Evolutionary conservation across 2,113 vertebrate species (phyloP), one percentile per base, ranked within the genome.

Genomic region (Tor tambroides): DNA sequence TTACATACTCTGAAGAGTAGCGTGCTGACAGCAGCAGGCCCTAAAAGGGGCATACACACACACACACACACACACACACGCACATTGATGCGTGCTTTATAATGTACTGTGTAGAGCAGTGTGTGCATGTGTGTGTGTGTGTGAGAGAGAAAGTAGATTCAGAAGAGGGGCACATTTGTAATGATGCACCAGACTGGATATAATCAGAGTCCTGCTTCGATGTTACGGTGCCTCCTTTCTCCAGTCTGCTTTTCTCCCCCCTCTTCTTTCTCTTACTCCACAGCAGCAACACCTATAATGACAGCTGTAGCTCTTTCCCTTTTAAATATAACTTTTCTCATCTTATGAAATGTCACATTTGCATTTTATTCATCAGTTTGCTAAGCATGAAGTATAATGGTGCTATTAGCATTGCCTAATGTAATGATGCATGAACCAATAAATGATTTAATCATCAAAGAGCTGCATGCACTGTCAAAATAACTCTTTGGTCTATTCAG

Each of bases 1-100:
- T 93, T 91, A 89, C 88, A 90, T 86, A 89, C 61, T 74, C 88
- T 88, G 90, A 89, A 90, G 91, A 86, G 85, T 19, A 88, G 89
- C 72, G 84, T 91, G 93, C 91, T 94, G 94, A 94, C 93, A 95
- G 93, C 85, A 89, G 90, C 77, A 90, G 89, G 89, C 87, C 87
- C 87, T 74, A 83, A 83, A 90, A 88, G 85, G 88, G 89, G 81
- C 46, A 32, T 89, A 86, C 51, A 78, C 89, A 89, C 75, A 87
- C 32, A 35, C 11, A 76, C 54, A 84, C 85, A n/a, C 38, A 78
- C 30, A 87, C 83, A 85, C 51, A 78, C 89, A 89, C n/a, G n/a
- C 75, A 87, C 32, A 35, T 71, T 80, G 51, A 71, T 46, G 46
- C 75, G 35, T 82, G 69, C 61, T 46, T 69, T 43, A 63, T 59